These are phyloP conservation scores for Phenganax stokvisi DNA, from an alignment of 92 coral and sea anemone genomes.

Conservation along the genomic window DNA sequence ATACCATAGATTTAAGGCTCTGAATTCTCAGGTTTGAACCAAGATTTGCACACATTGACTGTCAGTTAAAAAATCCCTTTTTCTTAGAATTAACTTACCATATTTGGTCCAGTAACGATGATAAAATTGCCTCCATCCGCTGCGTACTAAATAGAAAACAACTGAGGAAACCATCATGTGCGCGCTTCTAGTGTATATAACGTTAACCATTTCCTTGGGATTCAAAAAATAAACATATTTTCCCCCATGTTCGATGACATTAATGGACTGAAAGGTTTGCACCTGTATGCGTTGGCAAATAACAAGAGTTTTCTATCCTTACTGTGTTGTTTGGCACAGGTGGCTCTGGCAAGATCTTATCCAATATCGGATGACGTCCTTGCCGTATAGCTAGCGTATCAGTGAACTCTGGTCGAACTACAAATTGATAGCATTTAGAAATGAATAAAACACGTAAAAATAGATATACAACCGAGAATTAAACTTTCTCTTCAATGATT, in stretches of 20 bases:
- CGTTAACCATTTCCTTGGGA: too few species aligned
- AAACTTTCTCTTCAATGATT: neutral
- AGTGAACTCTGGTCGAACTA: constrained; percentile 95
- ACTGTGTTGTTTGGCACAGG: constrained; percentile 95
- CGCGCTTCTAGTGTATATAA: too few species aligned
- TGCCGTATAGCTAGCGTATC: constrained; percentile 89
- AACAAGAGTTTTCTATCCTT: neutral
- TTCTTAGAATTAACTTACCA: constrained; percentile 52
- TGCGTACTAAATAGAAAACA: constrained; percentile 58
- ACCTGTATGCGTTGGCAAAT: neutral
- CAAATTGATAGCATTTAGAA: too few species aligned
- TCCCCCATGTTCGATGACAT: too few species aligned
- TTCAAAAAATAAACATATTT: too few species aligned
- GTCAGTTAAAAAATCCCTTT: neutral
- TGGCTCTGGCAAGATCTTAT: constrained; percentile 81
- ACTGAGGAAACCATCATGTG: too few species aligned
- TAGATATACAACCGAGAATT: neutral
- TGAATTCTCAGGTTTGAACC: too few species aligned
- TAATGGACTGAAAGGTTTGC: too few species aligned
- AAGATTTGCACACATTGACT: too few species aligned
- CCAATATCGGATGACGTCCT: constrained; percentile 95
- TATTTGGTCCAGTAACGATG: constrained; percentile 90
- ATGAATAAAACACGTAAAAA: too few species aligned
- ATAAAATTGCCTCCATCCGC: constrained; percentile 85
- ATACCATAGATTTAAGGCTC: too few species aligned